Evolutionary conservation across 2,113 vertebrate species (phyloP), one percentile per base, ranked within the genome.

Genomic region (Euleptes europaea): DNA sequence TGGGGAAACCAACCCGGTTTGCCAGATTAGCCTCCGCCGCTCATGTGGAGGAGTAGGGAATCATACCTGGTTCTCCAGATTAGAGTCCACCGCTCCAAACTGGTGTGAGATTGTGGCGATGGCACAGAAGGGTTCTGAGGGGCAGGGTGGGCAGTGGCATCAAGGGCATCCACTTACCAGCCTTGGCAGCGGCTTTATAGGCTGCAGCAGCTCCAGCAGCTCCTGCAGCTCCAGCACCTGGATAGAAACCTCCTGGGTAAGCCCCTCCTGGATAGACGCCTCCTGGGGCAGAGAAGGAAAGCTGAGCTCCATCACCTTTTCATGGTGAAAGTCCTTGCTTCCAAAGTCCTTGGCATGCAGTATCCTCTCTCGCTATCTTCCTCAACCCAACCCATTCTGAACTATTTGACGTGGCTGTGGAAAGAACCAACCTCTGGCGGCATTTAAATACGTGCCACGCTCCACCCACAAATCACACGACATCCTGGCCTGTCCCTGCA

Each of bases 151-250:
- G 14, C 14, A 23, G 57, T 13, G 54, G 54, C 21, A 23, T 14
- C 54, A 17, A 5, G 13, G 69, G 15, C 35, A n/a, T 1, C 9
- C 63, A 94, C 95, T 94, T 84, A 97, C 96, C 96, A 63, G 96
- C 95, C 91, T 97, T 97, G 0, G 96, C 96, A 1, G 92, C 93
- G 60, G 96, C 96, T 86, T 97, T 97, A 35, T 96, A 96, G 0
- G 96, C 95, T 0, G 95, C 96, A 0, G 84, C 79, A 0, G 94
- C n/a, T n/a, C n/a, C 96, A 0, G 38, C 95, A 2, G 92, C 69
- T 2, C 31, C 72, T 94, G 0, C 94, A 92, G 0, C 40, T 80
- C 0, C 49, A 14, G 38, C 93, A 0, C 95, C 96, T 0, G 95
- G 96, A 65, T 1, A 96, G 63, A 33, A 13, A 0, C 84, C 95